Evolutionary conservation across 2,888 invertebrate species (phyloP).

Genomic region (Eulithis testata): DNA sequence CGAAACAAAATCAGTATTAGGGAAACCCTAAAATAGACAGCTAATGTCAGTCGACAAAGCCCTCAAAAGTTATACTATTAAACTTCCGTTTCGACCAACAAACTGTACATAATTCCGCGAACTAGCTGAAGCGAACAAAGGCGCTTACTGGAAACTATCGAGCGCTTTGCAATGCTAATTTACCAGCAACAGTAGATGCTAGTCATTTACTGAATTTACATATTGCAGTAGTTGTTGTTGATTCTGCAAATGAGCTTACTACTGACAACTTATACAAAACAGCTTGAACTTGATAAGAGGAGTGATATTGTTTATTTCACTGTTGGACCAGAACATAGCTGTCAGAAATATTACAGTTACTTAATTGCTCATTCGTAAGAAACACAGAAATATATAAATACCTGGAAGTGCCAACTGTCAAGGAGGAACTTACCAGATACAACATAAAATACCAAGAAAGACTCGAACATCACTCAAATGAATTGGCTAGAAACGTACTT

Average conservation of each 20-base stretch:
- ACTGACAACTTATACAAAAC: not conserved
- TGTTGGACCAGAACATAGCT: too few species aligned
- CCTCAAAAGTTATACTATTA: not conserved
- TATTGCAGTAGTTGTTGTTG: conserved; percentile 20
- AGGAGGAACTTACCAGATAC: too few species aligned
- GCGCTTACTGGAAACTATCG: conserved; percentile 25
- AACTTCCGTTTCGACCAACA: conserved; percentile 2
- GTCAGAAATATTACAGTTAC: too few species aligned
- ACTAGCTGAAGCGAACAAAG: conserved; percentile 23
- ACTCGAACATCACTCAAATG: too few species aligned
- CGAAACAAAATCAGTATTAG: not conserved
- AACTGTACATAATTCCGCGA: conserved; percentile 9
- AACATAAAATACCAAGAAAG: too few species aligned
- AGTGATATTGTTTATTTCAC: too few species aligned
- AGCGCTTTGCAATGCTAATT: conserved; percentile 31
- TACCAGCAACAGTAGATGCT: conserved; percentile 8
- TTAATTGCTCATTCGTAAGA: too few species aligned
- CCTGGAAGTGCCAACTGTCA: too few species aligned
- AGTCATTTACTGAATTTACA: conserved; percentile 19
- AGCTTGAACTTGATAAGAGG: not conserved
- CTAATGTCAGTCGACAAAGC: not conserved
- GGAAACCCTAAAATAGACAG: not conserved
- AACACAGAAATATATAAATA: too few species aligned
- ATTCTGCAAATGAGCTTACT: conserved; percentile 14
- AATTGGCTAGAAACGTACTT: too few species aligned